A percentile compares a stretch with the other conserved stretches of the same genome.
These are phyloP conservation scores for Bellardia bayeri DNA, from an alignment of 2,888 invertebrate genomes.

Conservation along the genomic window DNA sequence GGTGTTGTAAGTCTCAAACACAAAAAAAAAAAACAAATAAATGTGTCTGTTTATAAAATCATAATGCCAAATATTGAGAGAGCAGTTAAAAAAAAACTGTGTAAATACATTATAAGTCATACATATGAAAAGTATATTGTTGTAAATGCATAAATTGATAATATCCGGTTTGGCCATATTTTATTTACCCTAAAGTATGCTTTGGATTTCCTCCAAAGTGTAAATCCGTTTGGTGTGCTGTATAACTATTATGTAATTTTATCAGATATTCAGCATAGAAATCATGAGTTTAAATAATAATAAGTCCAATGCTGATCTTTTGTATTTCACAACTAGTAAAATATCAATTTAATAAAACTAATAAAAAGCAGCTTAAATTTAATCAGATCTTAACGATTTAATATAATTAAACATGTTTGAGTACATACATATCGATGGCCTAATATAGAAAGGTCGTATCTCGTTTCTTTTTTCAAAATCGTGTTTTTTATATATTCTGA, in stretches of 20 bases:
- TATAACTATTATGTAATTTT: too few species aligned
- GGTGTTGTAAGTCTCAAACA: conserved; percentile 12
- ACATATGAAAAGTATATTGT: conserved; percentile 3
- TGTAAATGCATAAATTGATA: background rate
- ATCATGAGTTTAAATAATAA: too few species aligned
- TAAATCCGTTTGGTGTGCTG: background rate
- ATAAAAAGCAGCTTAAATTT: conserved; percentile 13
- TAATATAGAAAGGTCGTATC: too few species aligned
- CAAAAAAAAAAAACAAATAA: background rate
- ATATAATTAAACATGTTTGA: conserved; percentile 14
- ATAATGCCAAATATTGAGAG: background rate
- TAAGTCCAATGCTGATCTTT: background rate
- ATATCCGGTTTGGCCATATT: conserved; percentile 11
- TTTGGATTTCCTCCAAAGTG: background rate
- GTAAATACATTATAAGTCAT: background rate
- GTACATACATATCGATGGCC: background rate
- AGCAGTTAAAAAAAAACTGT: background rate
- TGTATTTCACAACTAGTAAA: background rate
- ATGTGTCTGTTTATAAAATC: conserved; percentile 11
- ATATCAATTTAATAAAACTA: conserved; percentile 2
- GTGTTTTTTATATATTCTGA: too few species aligned
- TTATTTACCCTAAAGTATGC: conserved; percentile 4
- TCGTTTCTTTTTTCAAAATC: too few species aligned
- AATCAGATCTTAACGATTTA: background rate
- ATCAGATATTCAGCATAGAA: too few species aligned